phyloP scores from a whole-genome alignment of 2,113 vertebrate species.

The Taxidea taxus region DNA sequence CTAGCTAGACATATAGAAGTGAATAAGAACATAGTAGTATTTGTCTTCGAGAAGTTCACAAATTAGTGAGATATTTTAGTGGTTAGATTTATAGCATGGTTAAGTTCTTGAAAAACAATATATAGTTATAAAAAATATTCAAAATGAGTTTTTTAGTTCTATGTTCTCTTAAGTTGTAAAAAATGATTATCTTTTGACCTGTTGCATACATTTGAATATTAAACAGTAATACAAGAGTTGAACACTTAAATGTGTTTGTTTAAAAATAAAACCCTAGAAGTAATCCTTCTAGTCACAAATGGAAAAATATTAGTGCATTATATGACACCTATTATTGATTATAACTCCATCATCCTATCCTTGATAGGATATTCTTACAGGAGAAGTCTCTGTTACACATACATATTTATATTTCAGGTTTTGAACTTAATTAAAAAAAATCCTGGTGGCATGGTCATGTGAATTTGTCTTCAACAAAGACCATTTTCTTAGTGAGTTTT shows the following conservation, averaged over 20 bases:
- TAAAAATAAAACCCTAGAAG: constrained; percentile 23
- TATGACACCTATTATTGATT: not conserved
- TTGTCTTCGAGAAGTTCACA: not conserved
- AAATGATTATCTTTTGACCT: not conserved
- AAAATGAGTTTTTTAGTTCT: not conserved
- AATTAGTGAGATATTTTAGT: not conserved
- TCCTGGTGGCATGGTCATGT: not conserved
- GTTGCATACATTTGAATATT: not conserved
- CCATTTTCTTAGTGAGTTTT: not conserved
- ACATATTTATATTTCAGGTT: not conserved
- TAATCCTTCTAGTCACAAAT: not conserved
- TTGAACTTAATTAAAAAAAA: not conserved
- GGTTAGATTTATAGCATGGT: not conserved
- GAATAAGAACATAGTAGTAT: not conserved
- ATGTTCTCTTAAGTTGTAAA: not conserved
- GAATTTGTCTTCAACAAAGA: not conserved
- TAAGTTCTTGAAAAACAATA: not conserved
- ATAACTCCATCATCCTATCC: not conserved
- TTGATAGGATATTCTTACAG: not conserved
- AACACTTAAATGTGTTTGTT: not conserved
- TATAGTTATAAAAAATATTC: not conserved
- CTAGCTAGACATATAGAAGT: not conserved
- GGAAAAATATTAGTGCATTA: not conserved
- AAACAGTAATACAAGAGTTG: not conserved
- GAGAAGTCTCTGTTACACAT: not conserved